These are phyloP conservation scores for Hipposideros larvatus DNA, from an alignment of 2,797 vertebrate genomes.

Conservation along the genomic window DNA sequence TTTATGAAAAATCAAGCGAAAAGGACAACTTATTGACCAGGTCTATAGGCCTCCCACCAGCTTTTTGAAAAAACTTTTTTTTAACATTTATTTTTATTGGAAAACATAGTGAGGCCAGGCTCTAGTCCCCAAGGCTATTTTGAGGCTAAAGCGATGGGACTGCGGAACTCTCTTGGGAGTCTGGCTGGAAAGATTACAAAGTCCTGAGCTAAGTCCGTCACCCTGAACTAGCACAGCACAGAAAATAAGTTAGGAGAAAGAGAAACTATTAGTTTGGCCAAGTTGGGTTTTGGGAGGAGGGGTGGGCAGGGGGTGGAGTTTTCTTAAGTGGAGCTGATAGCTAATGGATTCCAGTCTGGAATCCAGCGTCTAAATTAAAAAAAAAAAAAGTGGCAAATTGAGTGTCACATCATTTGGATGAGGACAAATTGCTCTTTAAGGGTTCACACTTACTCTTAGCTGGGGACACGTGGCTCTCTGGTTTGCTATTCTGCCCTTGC, in stretches of 20 bases:
- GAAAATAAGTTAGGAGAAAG: background rate
- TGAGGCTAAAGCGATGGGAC: background rate
- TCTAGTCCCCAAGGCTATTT: conserved; percentile 37
- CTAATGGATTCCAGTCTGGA: background rate
- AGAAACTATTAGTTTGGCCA: background rate
- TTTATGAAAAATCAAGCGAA: background rate
- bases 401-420: background rate
- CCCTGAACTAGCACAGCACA: background rate
- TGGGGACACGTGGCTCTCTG: background rate
- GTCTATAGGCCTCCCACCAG: background rate
- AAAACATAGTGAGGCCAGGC: background rate
- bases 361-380: background rate
- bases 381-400: background rate
- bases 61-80: background rate
- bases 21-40: conserved; percentile 15
- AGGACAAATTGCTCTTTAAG: background rate
- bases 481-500: background rate
- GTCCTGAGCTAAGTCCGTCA: background rate
- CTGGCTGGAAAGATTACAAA: background rate
- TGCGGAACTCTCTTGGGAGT: conserved; percentile 37
- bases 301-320: background rate
- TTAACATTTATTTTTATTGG: conserved; percentile 60
- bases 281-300: background rate
- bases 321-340: background rate
- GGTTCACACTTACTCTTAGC: rapidly evolving